A percentile compares a stretch with the other conserved stretches of the same genome.
phyloP scores from a whole-genome alignment of 53 echinoderm and acorn worm genomes.

The Astropecten irregularis region DNA sequence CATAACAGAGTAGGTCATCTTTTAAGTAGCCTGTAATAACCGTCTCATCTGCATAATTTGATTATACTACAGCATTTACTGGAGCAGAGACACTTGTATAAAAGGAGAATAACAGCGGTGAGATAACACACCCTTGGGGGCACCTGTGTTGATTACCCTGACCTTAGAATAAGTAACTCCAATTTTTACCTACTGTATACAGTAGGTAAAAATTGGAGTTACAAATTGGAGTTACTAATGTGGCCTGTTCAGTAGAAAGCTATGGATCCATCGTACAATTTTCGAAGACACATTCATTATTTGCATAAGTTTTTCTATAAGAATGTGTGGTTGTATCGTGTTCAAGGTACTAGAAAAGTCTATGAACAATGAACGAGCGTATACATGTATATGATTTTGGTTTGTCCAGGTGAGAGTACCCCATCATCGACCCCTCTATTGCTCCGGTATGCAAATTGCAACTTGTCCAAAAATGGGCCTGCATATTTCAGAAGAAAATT shows the following conservation, averaged over 20 bases:
- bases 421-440: background rate
- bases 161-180: background rate
- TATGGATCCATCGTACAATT: background rate
- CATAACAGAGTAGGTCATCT: too few species aligned
- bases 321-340: background rate
- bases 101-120: background rate
- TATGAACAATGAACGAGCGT: background rate
- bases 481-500: background rate
- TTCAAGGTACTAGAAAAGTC: background rate
- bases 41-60: background rate
- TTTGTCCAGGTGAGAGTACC: background rate
- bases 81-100: conserved; percentile 11
- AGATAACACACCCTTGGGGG: conserved; percentile 15
- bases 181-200: background rate
- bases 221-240: too few species aligned
- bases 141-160: conserved; percentile 9
- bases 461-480: too few species aligned
- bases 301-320: background rate
- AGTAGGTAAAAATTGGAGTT: background rate
- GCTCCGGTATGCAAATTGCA: too few species aligned
- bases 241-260: too few species aligned
- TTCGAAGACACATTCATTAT: background rate
- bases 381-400: background rate
- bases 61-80: too few species aligned
- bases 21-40: too few species aligned